A percentile compares a stretch with the other conserved stretches of the same genome.
phyloP scores from a whole-genome alignment of 2,113 vertebrate genomes.

The Paradisaea rubra region DNA sequence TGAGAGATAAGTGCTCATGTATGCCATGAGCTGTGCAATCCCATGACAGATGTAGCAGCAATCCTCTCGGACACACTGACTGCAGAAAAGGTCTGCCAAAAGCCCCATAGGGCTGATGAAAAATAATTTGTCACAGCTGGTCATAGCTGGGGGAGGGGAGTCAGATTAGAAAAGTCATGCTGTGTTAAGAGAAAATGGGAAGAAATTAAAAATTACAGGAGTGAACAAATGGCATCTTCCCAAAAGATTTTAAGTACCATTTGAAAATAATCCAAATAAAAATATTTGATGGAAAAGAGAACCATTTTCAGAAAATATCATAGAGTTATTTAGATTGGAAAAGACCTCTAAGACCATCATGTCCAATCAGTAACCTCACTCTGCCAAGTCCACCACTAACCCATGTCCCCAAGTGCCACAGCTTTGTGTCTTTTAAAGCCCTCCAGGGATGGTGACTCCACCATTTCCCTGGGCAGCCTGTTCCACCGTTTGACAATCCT shows the following conservation, averaged over 20 bases:
- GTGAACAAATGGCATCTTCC: background rate
- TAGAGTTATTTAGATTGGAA: background rate
- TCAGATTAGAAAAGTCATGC: background rate
- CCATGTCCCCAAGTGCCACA: background rate
- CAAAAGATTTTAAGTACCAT: background rate
- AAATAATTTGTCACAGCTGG: constrained; percentile 10
- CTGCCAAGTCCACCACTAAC: background rate
- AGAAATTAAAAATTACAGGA: constrained; percentile 3
- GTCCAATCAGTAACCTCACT: background rate
- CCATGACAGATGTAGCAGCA: background rate
- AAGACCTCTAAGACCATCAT: background rate
- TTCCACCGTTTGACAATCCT: background rate
- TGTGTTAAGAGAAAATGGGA: background rate
- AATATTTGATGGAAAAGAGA: background rate
- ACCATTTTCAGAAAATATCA: background rate
- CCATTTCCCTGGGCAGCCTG: background rate
- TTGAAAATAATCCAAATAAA: background rate
- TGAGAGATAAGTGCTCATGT: background rate
- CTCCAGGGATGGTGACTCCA: background rate
- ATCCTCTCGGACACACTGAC: background rate
- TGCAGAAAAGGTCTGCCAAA: constrained; percentile 12
- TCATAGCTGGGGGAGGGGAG: background rate
- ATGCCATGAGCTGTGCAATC: background rate
- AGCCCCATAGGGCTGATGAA: background rate
- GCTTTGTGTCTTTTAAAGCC: background rate